These are phyloP conservation scores for Drosophila mimetica DNA, from an alignment of 2,888 invertebrate genomes.

Conservation along the genomic window DNA sequence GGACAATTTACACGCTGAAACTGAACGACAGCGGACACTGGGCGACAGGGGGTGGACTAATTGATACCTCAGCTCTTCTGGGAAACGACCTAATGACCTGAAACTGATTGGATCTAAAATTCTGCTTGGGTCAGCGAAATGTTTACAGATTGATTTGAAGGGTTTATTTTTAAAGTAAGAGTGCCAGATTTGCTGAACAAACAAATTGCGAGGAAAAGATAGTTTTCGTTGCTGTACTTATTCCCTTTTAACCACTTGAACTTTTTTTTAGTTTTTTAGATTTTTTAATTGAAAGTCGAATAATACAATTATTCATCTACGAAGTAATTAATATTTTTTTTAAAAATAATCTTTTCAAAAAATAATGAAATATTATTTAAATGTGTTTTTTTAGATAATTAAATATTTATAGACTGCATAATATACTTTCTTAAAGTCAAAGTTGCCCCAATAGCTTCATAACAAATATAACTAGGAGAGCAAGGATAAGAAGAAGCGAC, in stretches of 20 bases:
- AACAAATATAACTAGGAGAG: slow-evolving; percentile 15
- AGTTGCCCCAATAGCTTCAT: slow-evolving; percentile 1
- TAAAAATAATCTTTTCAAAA: no score
- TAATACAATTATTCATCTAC: no score
- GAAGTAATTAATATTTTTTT: no score
- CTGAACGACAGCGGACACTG: slow-evolving; percentile 54
- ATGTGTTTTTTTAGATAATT: no score
- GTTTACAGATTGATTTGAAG: background rate
- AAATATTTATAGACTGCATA: background rate
- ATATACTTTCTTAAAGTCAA: background rate
- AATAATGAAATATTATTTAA: no score
- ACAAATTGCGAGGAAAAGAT: no score
- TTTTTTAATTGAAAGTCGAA: no score
- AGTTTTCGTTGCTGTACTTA: no score
- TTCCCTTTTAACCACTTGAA: no score
- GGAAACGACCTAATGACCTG: slow-evolving; percentile 2
- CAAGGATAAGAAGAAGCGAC: slow-evolving; percentile 48
- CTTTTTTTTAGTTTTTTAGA: no score
- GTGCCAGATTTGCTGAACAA: background rate
- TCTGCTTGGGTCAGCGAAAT: background rate
- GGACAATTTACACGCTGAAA: slow-evolving; percentile 80
- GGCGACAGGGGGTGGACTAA: slow-evolving; percentile 25
- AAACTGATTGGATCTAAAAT: slow-evolving; percentile 30
- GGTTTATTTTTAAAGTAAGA: background rate
- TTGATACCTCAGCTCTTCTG: slow-evolving; percentile 32